Percentiles rank a stretch among this genome's conserved stretches.
phyloP scores from a whole-genome alignment of 2,113 vertebrate genomes.

The Alouatta palliata region DNA sequence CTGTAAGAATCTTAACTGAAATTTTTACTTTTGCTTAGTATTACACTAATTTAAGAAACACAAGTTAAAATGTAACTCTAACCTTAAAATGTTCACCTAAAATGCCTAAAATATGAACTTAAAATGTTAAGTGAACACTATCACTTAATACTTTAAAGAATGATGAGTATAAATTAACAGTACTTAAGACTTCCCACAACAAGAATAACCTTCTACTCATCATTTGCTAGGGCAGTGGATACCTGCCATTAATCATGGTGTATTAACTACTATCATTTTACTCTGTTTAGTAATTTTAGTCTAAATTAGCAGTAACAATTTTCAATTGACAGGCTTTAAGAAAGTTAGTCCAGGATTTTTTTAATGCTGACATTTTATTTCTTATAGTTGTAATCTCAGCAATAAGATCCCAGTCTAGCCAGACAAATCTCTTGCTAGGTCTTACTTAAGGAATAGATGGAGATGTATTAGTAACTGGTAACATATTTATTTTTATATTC shows the following conservation, averaged over 20 bases:
- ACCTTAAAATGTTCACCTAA: too few relatives aligned
- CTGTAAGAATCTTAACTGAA: not conserved
- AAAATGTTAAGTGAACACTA: not conserved
- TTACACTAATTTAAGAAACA: not conserved
- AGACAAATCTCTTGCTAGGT: not conserved
- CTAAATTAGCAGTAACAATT: not conserved
- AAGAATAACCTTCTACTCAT: not conserved
- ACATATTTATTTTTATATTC: constrained; percentile 6
- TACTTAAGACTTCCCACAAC: not conserved
- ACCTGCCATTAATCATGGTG: not conserved
- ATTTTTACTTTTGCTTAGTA: constrained; percentile 4
- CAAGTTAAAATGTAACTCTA: too few relatives aligned
- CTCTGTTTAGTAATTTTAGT: not conserved
- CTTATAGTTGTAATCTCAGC: not conserved
- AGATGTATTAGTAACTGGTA: not conserved
- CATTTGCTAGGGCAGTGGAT: not conserved
- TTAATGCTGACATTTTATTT: constrained; percentile 15
- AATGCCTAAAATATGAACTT: not conserved
- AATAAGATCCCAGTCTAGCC: not conserved
- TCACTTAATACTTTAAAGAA: constrained; percentile 7
- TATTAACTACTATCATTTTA: not conserved
- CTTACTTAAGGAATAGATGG: not conserved
- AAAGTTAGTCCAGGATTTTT: not conserved
- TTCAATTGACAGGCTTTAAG: not conserved
- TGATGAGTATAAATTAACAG: not conserved